Base-by-base conservation (phyloP, 1,140 invertebrate genomes). In the Venturia canescens region DNA sequence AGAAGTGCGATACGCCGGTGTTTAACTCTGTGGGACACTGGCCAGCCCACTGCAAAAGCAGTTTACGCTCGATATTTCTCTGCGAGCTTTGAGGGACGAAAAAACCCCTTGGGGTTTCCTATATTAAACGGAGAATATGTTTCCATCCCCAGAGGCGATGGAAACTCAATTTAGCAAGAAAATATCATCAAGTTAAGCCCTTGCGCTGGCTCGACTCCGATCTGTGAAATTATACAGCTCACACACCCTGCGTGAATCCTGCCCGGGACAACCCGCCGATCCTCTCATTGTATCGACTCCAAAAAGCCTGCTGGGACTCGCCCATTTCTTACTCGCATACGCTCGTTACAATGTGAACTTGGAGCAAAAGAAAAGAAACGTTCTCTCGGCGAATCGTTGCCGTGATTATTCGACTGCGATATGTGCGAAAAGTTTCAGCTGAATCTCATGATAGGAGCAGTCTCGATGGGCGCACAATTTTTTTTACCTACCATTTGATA, bases 261-360 rank as follows among this genome's bases (percentile, higher is more conserved):
- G 29, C 50, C 15, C 23, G 66, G 63, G 31, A 34, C 57, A 66
- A 21, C 72, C 50, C 38, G 48, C 18, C 16, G 60, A 74, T 72
- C 53, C 23, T 80, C 70, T 31, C 29, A 53, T 75, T 53, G 27
- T 34, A 18, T 18, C 11, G 11, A 63, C 34, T 77, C 13, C 16
- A 26, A 63, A 63, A 63, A 26, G 3, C 3, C 11, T 53, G 50
- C n/a, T n/a, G 16, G 23, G 34, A 26, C 57, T 44, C 66, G 23
- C 21, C 50, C 53, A 75, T 76, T 63, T 23, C 15, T 74, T 18
- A 16, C 70, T 63, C 60, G 60, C 60, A n/a, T n/a, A 63, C 60
- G 26, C 27, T 63, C 60, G 60, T 63, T 63, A 63, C 23, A 26
- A 23, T 63, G 15, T 63, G 23, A 18, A 57, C 53, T 18, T 44